Percentiles rank a stretch among this genome's conserved stretches.
Conservation (phyloP, 2,113 vertebrate species). For the Corythaeola cristata region DNA sequence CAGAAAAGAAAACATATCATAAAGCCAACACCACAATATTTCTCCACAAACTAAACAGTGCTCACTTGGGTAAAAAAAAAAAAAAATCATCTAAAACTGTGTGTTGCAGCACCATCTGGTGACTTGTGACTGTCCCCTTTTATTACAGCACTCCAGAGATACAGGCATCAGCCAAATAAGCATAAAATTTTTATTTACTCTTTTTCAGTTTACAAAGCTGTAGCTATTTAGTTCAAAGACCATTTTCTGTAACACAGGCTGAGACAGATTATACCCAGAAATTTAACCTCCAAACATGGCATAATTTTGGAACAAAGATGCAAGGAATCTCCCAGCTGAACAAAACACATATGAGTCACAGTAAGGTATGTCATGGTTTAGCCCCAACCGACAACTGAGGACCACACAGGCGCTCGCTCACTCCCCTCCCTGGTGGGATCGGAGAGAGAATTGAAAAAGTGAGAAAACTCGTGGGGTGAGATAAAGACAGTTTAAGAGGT, state of each 20-base stretch:
- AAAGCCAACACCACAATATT: neutral
- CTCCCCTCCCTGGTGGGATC: neutral
- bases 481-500: neutral
- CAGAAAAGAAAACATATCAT: neutral
- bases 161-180: neutral
- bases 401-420: neutral
- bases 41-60: neutral
- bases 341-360: neutral
- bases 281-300: neutral
- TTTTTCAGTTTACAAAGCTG: neutral
- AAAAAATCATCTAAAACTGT: neutral
- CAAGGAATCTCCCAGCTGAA: neutral
- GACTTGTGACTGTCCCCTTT: neutral
- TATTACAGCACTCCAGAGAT: neutral
- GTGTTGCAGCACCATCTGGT: conserved; percentile 64
- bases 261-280: neutral
- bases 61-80: neutral
- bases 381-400: neutral
- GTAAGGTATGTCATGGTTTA: neutral
- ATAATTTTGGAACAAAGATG: neutral
- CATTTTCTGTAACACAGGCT: neutral
- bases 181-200: neutral
- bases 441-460: neutral
- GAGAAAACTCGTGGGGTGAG: neutral
- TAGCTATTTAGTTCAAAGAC: neutral